Evolutionary conservation across 2,113 vertebrate species (phyloP).

Genomic region (Dermatemys mawii): DNA sequence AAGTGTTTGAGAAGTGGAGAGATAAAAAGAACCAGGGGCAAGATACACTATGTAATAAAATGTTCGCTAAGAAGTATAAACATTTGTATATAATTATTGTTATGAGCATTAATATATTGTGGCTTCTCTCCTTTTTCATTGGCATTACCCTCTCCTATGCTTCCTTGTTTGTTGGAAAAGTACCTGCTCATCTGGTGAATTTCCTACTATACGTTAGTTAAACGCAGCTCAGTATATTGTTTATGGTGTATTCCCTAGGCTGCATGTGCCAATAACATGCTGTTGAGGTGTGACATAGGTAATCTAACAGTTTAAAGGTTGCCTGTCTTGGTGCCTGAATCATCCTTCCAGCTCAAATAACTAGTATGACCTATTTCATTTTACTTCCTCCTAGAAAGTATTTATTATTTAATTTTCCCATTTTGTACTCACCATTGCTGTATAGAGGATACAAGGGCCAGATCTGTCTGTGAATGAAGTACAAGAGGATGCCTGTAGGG

Average conservation of each 20-base stretch:
- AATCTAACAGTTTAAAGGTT: not conserved
- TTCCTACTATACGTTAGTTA: not conserved
- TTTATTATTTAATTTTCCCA: not conserved
- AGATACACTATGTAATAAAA: no score
- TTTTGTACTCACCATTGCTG: not conserved
- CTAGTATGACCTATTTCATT: not conserved
- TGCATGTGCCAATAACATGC: no score
- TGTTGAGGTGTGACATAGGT: no score
- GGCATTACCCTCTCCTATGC: no score
- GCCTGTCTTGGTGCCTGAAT: not conserved
- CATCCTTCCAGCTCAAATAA: not conserved
- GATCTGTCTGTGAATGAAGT: not conserved
- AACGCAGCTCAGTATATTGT: fast-evolving
- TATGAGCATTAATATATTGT: no score
- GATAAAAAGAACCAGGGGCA: no score
- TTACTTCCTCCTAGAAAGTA: not conserved
- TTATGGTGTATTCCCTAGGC: not conserved
- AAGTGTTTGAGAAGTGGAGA: not conserved
- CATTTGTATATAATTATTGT: no score
- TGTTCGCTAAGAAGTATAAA: no score
- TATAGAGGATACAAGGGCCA: not conserved
- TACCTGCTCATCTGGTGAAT: not conserved
- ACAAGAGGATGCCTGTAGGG: no score
- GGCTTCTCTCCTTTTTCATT: no score
- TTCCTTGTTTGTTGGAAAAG: not conserved